These are phyloP conservation scores for Talpa occidentalis DNA, from an alignment of 2,113 vertebrate species.

Conservation along the genomic window DNA sequence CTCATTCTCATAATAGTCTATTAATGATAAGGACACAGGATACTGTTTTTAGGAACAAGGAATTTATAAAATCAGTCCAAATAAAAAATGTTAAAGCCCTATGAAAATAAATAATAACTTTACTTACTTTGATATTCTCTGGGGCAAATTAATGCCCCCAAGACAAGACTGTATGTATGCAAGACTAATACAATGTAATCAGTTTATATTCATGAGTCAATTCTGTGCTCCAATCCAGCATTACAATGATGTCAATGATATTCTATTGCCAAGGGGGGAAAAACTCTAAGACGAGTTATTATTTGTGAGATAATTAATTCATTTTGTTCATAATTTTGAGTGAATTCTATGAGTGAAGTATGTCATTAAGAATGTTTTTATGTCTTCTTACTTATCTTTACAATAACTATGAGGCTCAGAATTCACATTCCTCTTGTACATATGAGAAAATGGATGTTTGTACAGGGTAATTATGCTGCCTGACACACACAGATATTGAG, in stretches of 20 bases:
- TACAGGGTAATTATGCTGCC: not conserved
- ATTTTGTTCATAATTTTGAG: slow-evolving; percentile 1
- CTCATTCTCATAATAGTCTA: slow-evolving; percentile 1
- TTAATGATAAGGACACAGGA: not conserved
- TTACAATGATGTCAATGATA: not conserved
- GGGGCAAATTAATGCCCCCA: not conserved
- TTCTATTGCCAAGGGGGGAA: not conserved
- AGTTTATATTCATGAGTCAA: not conserved
- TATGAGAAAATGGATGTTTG: not conserved
- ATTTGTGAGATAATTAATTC: slow-evolving; percentile 37
- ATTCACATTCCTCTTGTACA: not conserved
- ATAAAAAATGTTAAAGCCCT: not conserved
- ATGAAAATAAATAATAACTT: slow-evolving; percentile 13
- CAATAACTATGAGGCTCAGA: not conserved
- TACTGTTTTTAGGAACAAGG: not conserved
- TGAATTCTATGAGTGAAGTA: not conserved
- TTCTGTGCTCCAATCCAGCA: not conserved
- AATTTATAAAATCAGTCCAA: slow-evolving; percentile 8
- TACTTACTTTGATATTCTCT: not conserved
- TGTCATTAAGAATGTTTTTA: not conserved
- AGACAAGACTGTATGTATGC: not conserved
- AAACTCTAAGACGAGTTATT: not conserved
- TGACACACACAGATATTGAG: not conserved
- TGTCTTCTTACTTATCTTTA: not conserved
- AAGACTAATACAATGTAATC: not conserved